Evolutionary conservation across 2,888 invertebrate species (phyloP).

Genomic region (Aethes cnicana): DNA sequence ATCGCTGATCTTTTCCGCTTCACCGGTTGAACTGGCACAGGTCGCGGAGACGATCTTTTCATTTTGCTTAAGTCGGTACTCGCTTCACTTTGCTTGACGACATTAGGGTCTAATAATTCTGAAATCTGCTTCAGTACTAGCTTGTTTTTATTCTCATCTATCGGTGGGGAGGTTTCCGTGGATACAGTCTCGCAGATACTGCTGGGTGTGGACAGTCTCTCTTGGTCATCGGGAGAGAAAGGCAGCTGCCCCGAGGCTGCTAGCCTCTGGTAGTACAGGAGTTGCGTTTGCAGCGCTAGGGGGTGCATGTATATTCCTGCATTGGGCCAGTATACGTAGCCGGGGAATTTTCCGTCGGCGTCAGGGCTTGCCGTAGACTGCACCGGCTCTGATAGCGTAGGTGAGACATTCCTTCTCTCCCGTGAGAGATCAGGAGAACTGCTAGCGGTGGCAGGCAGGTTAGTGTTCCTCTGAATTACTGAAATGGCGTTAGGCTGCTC

Average conservation of each 20-base stretch:
- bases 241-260: constrained; percentile 80
- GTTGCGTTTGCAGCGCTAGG: constrained; percentile 86
- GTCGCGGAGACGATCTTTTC: constrained; percentile 72
- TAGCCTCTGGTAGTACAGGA: constrained; percentile 89
- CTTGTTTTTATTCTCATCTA: constrained; percentile 69
- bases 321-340: constrained; percentile 87
- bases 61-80: constrained; percentile 65
- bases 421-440: constrained; percentile 71
- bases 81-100: constrained; percentile 67
- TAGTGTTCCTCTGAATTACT: constrained; percentile 73
- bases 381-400: constrained; percentile 67
- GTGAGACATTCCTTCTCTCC: constrained; percentile 54
- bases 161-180: constrained; percentile 57
- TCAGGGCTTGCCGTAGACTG: constrained; percentile 61
- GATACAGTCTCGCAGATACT: constrained; percentile 55
- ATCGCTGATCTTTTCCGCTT: constrained; percentile 91
- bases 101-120: constrained; percentile 71
- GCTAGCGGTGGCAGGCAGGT: constrained; percentile 62
- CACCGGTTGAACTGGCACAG: constrained; percentile 62
- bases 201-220: constrained; percentile 60
- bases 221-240: constrained; percentile 57
- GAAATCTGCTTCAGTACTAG: constrained; percentile 75
- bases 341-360: constrained; percentile 65
- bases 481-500: constrained; percentile 74
- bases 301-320: constrained; percentile 88